Conservation (phyloP, 2,888 invertebrate species). For the Lamellibrachia columna region DNA sequence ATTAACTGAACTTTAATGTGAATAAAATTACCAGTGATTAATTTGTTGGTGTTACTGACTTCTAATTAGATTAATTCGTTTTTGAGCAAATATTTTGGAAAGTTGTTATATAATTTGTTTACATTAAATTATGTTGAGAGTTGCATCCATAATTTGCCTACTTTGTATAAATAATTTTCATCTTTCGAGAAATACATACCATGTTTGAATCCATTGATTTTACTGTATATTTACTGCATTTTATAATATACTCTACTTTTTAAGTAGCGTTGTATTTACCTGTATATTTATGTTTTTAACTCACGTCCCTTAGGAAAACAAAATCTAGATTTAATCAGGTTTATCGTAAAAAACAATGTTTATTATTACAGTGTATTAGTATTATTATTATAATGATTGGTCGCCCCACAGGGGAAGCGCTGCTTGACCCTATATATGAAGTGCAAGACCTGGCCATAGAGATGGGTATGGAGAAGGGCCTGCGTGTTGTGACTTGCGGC, state of each 20-base stretch:
- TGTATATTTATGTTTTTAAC: no score
- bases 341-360: no score
- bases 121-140: neutral
- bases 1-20: neutral
- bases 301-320: no score
- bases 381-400: neutral
- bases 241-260: neutral
- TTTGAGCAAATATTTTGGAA: neutral
- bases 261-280: neutral
- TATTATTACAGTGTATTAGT: no score
- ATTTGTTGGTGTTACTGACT: neutral
- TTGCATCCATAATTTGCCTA: neutral
- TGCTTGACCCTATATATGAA: conserved; percentile 54
- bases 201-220: neutral
- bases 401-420: conserved; percentile 27
- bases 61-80: neutral
- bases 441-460: conserved; percentile 58
- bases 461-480: conserved; percentile 56
- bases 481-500: conserved; percentile 59
- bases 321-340: no score
- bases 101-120: conserved; percentile 3
- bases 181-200: neutral
- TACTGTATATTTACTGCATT: no score
- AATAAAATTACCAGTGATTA: neutral
- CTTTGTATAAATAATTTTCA: neutral